Evolutionary conservation across 2,113 vertebrate species (phyloP).

Genomic region (Nycticryphes semicollaris): DNA sequence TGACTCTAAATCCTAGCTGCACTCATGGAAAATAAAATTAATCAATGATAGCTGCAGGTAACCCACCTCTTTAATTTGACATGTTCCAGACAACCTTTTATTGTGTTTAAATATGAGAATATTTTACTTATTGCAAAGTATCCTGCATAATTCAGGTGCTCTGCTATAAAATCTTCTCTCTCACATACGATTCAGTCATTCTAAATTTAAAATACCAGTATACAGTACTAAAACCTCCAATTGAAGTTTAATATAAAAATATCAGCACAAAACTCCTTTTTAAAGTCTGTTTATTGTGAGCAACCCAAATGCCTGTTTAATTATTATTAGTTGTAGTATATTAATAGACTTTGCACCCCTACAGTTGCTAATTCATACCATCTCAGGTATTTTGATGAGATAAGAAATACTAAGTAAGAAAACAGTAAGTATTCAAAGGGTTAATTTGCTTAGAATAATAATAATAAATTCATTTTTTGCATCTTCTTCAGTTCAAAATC

Average conservation of each 20-base stretch:
- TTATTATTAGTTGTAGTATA: constrained; percentile 69
- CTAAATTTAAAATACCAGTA: constrained; percentile 71
- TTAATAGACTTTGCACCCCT: constrained; percentile 73
- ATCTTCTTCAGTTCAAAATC: constrained; percentile 86
- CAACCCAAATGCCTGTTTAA: constrained; percentile 73
- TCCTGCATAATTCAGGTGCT: constrained; percentile 56
- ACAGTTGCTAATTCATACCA: constrained; percentile 70
- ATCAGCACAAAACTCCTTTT: constrained; percentile 80
- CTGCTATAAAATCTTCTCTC: constrained; percentile 66
- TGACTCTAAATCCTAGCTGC: constrained; percentile 27
- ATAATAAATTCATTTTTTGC: constrained; percentile 74
- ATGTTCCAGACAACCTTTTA: constrained; percentile 45
- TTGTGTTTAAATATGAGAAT: constrained; percentile 60
- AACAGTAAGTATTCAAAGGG: constrained; percentile 81
- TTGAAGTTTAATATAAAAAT: constrained; percentile 81
- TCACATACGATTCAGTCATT: constrained; percentile 32
- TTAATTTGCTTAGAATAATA: constrained; percentile 76
- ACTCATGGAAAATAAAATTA: constrained; percentile 28
- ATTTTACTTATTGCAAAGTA: constrained; percentile 75
- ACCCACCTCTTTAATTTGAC: constrained; percentile 22
- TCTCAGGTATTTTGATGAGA: constrained; percentile 71
- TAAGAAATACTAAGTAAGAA: constrained; percentile 81
- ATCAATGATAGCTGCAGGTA: constrained; percentile 46
- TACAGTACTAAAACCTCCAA: constrained; percentile 75
- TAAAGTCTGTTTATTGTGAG: constrained; percentile 78